Evolutionary conservation across 2,888 invertebrate species (phyloP), one percentile per base, ranked within the genome.

Genomic region (Orchesella flavescens): DNA sequence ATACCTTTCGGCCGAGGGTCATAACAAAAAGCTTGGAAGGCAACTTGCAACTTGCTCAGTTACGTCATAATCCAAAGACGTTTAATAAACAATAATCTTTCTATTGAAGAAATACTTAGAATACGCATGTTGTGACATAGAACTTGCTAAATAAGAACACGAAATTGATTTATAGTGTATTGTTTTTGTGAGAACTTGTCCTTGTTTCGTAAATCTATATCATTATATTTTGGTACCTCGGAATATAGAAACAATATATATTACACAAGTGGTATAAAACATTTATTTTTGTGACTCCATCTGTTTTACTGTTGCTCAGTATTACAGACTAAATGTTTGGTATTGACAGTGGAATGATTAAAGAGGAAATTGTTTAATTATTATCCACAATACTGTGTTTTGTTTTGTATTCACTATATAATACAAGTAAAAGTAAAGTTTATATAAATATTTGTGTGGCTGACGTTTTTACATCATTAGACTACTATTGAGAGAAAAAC

Each of bases 391-490:
- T 49, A 2, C 34, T 34, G 34, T 34, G 34, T 34, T 71, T 71
- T 49, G 78, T 69, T 69, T 69, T 66, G 5, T 17, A 44, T 55
- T 76, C 61, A 61, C 13, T 57, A n/a, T n/a, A 34, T 34, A 34
- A 46, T n/a, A 10, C 63, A 15, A 46, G 53, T 24, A 68, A 68
- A 68, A 77, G 12, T 19, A 61, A 65, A 34, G 53, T 65, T 65
- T 76, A 19, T 65, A 13, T 49, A 75, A 71, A 72, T 63, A 65
- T 71, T 72, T 79, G 80, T 80, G 80, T 68, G 68, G 74, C 44
- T 80, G 80, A 80, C 80, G 66, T 80, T 80, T 73, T 73, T 74
- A 59, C 66, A 65, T 59, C 59, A 63, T 80, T 65, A 80, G 63
- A 72, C 55, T 72, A 44, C 23, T 72, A 79, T 72, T 65, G 68